Evolutionary conservation across 1,140 invertebrate species (phyloP), one percentile per base, ranked within the genome.

Genomic region (Procambarus virginalis): DNA sequence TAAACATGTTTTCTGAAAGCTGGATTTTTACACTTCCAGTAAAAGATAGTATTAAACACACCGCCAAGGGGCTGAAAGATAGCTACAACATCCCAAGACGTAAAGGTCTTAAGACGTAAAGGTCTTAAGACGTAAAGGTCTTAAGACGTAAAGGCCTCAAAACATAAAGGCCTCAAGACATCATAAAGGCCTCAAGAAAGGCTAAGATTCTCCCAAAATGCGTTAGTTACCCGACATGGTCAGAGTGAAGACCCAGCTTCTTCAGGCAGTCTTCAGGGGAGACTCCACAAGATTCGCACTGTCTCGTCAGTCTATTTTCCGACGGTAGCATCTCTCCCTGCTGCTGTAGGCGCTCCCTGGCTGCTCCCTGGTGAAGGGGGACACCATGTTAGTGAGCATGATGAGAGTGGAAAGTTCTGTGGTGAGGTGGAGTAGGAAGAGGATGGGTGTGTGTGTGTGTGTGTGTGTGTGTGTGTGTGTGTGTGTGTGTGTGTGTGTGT

Each of bases 231-330:
- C 78, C 77, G n/a, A 51, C 75, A 17, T 34, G 8, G 46, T 89
- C 82, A 2, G 81, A 51, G 55, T 89, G 81, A 8, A 89, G 87
- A 20, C 87, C 87, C 34, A 89, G 75, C 48, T 84, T 89, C 87
- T 89, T 84, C 3, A 89, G 87, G 17, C 87, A 89, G 20, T 89
- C 87, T 12, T 84, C 81, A 8, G 87, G 87, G 22, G 87, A 89
- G 14, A 89, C 87, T 6, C 87, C 87, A 22, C 87, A 89, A 6
- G 87, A 89, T 45, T 83, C 82, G 51, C 87, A 89, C 14, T 89
- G 87, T 14, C 78, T 68, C 20, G 77, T 68, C 14, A 79, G 77
- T 49, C 46, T 34, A 2, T 46, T 46, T 34, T 76, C 81, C 45
- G 49, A 14, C 2, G 68, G 75, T 12, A 68, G 17, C 45, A 70